phyloP scores from a whole-genome alignment of 2,797 vertebrate genomes.

The Esox masquinongy region DNA sequence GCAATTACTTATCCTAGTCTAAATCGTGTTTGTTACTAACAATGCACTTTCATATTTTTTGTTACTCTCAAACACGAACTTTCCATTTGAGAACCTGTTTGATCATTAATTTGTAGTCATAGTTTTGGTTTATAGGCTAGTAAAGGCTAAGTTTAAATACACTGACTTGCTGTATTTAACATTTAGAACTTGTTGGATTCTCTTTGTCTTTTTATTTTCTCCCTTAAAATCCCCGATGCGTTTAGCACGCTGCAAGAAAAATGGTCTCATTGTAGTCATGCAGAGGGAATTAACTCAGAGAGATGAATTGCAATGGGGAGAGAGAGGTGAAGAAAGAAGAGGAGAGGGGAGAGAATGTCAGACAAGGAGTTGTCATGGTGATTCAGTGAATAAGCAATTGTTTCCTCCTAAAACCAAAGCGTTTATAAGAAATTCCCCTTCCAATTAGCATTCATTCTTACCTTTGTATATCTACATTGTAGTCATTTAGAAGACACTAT shows the following conservation, averaged over 20 bases:
- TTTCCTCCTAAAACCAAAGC: constrained; percentile 64
- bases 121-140: too few species aligned
- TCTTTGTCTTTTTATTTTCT: background rate
- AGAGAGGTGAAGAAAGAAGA: constrained; percentile 4
- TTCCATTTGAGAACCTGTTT: background rate
- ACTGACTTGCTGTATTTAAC: background rate
- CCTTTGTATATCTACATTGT: background rate
- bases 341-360: constrained; percentile 52
- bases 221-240: constrained; percentile 9
- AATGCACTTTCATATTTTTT: background rate
- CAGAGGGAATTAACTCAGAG: constrained; percentile 57
- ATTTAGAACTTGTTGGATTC: background rate
- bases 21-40: background rate
- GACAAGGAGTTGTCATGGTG: constrained; percentile 78
- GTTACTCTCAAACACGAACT: background rate
- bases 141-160: too few species aligned
- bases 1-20: too few species aligned
- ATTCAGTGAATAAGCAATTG: constrained; percentile 75
- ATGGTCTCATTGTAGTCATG: constrained; percentile 55
- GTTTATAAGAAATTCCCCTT: constrained; percentile 61
- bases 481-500: too few species aligned
- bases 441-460: constrained; percentile 21
- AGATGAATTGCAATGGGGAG: constrained; percentile 56
- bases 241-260: constrained; percentile 39
- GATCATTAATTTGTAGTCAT: background rate